A percentile compares a stretch with the other conserved stretches of the same genome.
These are phyloP conservation scores for Muscicapa adusta DNA, from an alignment of 2,113 vertebrate genomes.

Conservation along the genomic window DNA sequence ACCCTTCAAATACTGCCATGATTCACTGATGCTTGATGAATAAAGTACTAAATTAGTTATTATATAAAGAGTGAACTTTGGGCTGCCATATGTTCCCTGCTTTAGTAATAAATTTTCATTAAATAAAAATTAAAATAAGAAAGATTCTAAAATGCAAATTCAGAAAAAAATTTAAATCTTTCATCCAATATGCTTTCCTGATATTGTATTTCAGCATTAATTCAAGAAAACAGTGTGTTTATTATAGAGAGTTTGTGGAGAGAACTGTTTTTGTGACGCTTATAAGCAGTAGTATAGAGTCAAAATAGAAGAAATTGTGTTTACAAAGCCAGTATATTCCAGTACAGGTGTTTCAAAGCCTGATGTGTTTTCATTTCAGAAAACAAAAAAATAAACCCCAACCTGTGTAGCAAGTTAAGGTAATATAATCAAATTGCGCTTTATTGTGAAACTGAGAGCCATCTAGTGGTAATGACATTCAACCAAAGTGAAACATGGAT, in stretches of 20 bases:
- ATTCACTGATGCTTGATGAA: not conserved
- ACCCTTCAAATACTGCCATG: not conserved
- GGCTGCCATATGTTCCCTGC: not conserved
- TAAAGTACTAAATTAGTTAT: not conserved
- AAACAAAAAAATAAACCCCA: not conserved
- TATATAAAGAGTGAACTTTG: not conserved
- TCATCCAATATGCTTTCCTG: not conserved
- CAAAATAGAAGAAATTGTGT: not conserved
- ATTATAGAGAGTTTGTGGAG: not conserved
- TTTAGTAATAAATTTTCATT: not conserved
- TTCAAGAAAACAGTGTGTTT: not conserved
- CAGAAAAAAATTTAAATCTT: not conserved
- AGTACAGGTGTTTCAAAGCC: not conserved
- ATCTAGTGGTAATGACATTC: constrained; percentile 41
- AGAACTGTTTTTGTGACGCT: not conserved
- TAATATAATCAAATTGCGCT: not conserved
- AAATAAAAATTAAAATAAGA: not conserved
- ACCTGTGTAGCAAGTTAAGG: not conserved
- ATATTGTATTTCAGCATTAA: not conserved
- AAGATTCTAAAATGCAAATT: not conserved
- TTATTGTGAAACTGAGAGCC: constrained; percentile 45
- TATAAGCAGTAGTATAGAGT: not conserved
- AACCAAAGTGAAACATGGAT: not conserved
- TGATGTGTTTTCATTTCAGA: not conserved
- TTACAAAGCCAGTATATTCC: not conserved